Evolutionary conservation across 2,113 vertebrate species (phyloP), one percentile per base, ranked within the genome.

Genomic region (Echinops telfairi): DNA sequence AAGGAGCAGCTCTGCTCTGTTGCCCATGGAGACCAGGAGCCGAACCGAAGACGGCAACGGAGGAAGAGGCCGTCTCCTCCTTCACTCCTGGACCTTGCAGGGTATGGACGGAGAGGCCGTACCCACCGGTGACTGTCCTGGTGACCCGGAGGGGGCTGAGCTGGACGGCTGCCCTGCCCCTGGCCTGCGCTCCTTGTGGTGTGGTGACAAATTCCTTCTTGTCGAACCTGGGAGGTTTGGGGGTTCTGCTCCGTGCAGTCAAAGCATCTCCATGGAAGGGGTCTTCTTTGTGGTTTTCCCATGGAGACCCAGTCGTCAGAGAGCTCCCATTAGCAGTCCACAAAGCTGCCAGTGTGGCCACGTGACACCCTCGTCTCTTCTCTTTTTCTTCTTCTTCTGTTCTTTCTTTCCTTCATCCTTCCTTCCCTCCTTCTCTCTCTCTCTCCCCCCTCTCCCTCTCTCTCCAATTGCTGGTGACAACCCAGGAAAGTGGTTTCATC

Each of bases 301-400:
- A 75, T 22, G 14, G 84, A 53, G 85, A 86, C 86, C 82, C 77
- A 76, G 1, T 9, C 25, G 57, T 5, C 6, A 8, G 40, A 70
- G 58, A 83, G 36, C 38, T 0, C 19, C 73, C 57, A 64, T 19
- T 3, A 86, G 12, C 12, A 71, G 43, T 25, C n/a, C 27, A 11
- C 8, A 62, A 27, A 47, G n/a, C 1, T 15, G n/a, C 20, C 1
- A 1, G 9, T 38, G 7, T 0, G 1, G 27, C 20, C 31, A 57
- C 66, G 73, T 29, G 36, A 40, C 79, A 25, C 60, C 60, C 60
- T 62, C 17, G 11, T 62, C 20, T 40, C 40, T 40, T 40, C 7
- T 40, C 7, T 7, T 40, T 62, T 7, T 40, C 40, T 40, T 40
- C 7, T 40, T 40, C 40, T 40, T 40, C 40, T 40, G 3, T 40